A percentile compares a stretch with the other conserved stretches of the same genome.
phyloP scores from a whole-genome alignment of 2,888 invertebrate genomes.

The Petrolisthes cinctipes region DNA sequence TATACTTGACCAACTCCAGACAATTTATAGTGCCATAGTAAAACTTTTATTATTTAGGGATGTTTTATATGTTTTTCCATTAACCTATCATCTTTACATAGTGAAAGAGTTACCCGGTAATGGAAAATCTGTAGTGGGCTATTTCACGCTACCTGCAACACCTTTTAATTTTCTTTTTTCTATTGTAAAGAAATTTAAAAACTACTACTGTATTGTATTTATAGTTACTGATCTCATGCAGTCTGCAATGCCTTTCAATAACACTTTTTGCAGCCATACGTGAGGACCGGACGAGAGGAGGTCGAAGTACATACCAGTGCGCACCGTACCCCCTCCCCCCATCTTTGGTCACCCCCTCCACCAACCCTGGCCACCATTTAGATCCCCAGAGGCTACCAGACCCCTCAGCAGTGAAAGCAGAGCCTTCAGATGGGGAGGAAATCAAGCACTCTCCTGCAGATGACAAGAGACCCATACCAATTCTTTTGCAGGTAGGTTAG shows the following conservation, averaged over 20 bases:
- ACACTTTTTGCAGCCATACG: slow-evolving; percentile 80
- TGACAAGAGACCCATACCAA: slow-evolving; percentile 67
- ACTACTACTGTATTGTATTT: too few species aligned
- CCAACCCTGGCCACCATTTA: slow-evolving; percentile 41
- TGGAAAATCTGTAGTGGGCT: too few species aligned
- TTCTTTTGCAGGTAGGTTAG: slow-evolving; percentile 60
- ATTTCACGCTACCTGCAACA: too few species aligned
- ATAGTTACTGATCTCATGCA: too few species aligned
- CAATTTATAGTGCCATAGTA: background rate
- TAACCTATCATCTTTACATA: too few species aligned
- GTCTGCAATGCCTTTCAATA: too few species aligned
- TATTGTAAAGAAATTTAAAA: too few species aligned
- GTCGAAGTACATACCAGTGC: slow-evolving; percentile 94
- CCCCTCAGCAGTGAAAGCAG: slow-evolving; percentile 60
- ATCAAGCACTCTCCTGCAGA: slow-evolving; percentile 56
- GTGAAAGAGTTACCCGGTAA: too few species aligned
- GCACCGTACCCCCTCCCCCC: slow-evolving; percentile 86
- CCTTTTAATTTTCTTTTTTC: too few species aligned
- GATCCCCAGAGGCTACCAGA: slow-evolving; percentile 50
- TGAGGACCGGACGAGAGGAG: slow-evolving; percentile 94
- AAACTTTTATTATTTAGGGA: too few species aligned
- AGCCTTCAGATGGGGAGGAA: slow-evolving; percentile 66
- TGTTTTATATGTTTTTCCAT: too few species aligned
- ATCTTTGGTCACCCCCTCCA: slow-evolving; percentile 51
- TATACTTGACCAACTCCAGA: background rate